phyloP scores from a whole-genome alignment of 1,140 invertebrate species.

The Thaumatotibia leucotreta region DNA sequence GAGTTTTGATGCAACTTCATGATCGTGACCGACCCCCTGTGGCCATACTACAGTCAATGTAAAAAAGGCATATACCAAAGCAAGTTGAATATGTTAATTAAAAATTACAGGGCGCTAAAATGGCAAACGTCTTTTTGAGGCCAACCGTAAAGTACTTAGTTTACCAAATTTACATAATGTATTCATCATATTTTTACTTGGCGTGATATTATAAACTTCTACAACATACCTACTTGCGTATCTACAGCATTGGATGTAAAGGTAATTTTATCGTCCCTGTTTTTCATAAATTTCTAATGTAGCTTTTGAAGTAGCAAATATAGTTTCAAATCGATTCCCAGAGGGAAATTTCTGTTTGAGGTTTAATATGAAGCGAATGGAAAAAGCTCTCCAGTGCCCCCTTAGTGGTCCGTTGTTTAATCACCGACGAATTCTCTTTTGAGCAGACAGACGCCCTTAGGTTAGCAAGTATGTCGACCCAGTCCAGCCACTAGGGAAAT shows the following conservation, averaged over 20 bases:
- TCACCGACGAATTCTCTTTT: conserved; percentile 29
- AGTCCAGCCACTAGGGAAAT: conserved; percentile 30
- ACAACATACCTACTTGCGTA: neutral
- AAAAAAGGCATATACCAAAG: neutral
- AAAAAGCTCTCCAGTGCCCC: neutral
- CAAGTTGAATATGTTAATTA: neutral
- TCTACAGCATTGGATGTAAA: neutral
- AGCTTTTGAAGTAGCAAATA: neutral
- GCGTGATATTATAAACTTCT: neutral
- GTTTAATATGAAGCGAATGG: neutral
- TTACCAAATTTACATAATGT: neutral
- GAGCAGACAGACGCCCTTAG: conserved; percentile 21
- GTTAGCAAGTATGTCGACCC: conserved; percentile 21
- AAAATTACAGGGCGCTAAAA: neutral
- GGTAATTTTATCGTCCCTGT: neutral
- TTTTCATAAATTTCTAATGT: neutral
- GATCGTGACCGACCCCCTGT: too few species aligned
- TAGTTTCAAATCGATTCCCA: neutral
- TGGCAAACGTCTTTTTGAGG: neutral
- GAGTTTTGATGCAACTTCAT: too few species aligned
- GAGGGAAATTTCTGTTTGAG: neutral
- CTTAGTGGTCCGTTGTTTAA: conserved; percentile 26
- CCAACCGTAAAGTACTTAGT: neutral
- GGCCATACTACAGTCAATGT: too few species aligned
- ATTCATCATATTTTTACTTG: neutral